A percentile compares a stretch with the other conserved stretches of the same genome.
Conservation (phyloP, 1,140 invertebrate genomes). For the Euschistus heros region DNA sequence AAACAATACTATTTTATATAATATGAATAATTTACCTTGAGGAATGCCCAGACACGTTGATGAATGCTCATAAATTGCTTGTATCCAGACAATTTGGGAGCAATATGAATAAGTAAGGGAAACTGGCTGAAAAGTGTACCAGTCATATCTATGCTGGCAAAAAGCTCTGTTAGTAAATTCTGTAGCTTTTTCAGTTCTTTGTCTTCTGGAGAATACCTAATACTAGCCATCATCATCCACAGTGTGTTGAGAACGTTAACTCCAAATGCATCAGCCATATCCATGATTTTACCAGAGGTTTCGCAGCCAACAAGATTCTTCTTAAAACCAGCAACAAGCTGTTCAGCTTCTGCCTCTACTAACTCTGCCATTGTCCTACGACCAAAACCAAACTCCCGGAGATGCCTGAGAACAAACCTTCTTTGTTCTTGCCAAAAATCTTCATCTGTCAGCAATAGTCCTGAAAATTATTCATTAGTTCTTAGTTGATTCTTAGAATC, state of each 20-base stretch:
- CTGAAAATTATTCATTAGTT: constrained; percentile 33
- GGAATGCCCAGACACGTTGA: constrained; percentile 55
- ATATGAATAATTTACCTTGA: constrained; percentile 36
- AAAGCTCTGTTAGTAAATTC: constrained; percentile 53
- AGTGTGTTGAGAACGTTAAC: constrained; percentile 72
- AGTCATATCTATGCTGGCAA: constrained; percentile 63
- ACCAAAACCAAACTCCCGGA: constrained; percentile 72
- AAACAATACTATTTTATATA: background rate
- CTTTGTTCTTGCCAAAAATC: constrained; percentile 75
- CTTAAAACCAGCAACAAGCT: constrained; percentile 45
- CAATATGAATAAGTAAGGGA: constrained; percentile 58
- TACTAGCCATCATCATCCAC: constrained; percentile 78
- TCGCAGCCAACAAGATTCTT: constrained; percentile 32
- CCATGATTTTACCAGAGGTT: background rate
- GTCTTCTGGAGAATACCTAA: constrained; percentile 46
- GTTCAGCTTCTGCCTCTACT: constrained; percentile 53
- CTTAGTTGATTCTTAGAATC: too few relatives aligned
- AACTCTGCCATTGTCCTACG: constrained; percentile 59
- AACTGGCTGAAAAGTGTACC: constrained; percentile 66
- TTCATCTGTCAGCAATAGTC: constrained; percentile 59
- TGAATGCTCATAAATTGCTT: constrained; percentile 58
- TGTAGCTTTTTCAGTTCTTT: constrained; percentile 55
- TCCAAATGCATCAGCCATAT: constrained; percentile 47
- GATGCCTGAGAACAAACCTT: constrained; percentile 61
- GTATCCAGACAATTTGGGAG: constrained; percentile 64